Evolutionary conservation across 2,888 invertebrate species (phyloP), one percentile per base, ranked within the genome.

Genomic region (Hydrotaea diabolus): DNA sequence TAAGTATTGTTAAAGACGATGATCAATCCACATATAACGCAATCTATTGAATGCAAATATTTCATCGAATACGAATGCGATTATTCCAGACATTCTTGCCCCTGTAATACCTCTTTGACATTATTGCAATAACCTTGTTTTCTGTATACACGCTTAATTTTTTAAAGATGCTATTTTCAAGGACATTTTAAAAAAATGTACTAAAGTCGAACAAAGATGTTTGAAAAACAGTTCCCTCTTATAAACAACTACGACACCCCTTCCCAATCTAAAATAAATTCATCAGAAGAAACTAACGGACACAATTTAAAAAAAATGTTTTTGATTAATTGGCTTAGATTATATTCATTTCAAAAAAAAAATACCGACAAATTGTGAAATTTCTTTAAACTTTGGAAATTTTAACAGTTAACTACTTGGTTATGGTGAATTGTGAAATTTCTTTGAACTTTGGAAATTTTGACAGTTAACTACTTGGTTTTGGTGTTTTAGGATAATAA

Each of bases 181-280:
- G 3, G 64, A 72, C 72, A 53, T 72, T 71, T 59, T 39, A 46
- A 26, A 75, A 75, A 62, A 75, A 46, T 73, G 72, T 74, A 74
- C 74, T 59, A 11, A 23, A 15, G 36, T 17, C 11, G 15, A n/a
- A n/a, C n/a, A n/a, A n/a, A n/a, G n/a, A n/a, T n/a, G n/a, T n/a
- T n/a, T n/a, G n/a, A n/a, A n/a, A n/a, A n/a, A n/a, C n/a, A n/a
- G n/a, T n/a, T n/a, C n/a, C n/a, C n/a, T n/a, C n/a, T n/a, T n/a
- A n/a, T n/a, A n/a, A n/a, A n/a, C n/a, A n/a, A n/a, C n/a, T n/a
- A n/a, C n/a, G n/a, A n/a, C n/a, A n/a, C n/a, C n/a, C n/a, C n/a
- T n/a, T n/a, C n/a, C n/a, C n/a, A n/a, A n/a, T n/a, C n/a, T n/a
- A n/a, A n/a, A n/a, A n/a, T n/a, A n/a, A n/a, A n/a, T n/a, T n/a